Evolutionary conservation across 2,113 vertebrate genomes (phyloP).

Genomic region (Amphilophus citrinellus): DNA sequence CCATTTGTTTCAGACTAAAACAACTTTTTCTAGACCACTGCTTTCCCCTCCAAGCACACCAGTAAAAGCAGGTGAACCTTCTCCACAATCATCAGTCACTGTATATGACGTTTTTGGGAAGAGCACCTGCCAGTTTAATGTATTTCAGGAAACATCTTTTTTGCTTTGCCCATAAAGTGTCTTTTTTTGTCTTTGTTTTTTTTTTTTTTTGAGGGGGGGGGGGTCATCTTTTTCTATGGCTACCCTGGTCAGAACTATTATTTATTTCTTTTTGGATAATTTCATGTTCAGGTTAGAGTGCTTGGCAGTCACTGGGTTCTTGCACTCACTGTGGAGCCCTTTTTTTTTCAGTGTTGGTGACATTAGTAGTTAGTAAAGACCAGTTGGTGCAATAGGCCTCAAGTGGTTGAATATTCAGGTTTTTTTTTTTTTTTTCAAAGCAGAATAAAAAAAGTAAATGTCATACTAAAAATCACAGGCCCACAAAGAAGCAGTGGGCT

Average conservation of each 20-base stretch:
- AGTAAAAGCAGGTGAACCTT: neutral
- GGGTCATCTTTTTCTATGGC: neutral
- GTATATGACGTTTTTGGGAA: neutral
- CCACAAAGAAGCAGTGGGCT: neutral
- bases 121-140: too few relatives aligned
- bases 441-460: neutral
- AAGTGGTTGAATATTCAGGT: neutral
- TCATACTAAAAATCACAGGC: neutral
- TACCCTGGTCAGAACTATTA: neutral
- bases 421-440: neutral
- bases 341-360: neutral
- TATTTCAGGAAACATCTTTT: too few relatives aligned
- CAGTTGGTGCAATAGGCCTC: neutral
- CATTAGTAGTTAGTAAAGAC: neutral
- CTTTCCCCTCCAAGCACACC: neutral
- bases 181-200: neutral
- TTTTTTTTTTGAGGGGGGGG: neutral
- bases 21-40: neutral
- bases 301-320: neutral
- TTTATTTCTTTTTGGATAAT: accelerated
- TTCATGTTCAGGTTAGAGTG: accelerated
- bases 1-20: accelerated
- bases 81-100: neutral
- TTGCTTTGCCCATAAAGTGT: neutral
- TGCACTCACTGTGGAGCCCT: neutral